A percentile compares a stretch with the other conserved stretches of the same genome.
Conservation (phyloP, 2,797 vertebrate genomes). For the Myotis planiceps region DNA sequence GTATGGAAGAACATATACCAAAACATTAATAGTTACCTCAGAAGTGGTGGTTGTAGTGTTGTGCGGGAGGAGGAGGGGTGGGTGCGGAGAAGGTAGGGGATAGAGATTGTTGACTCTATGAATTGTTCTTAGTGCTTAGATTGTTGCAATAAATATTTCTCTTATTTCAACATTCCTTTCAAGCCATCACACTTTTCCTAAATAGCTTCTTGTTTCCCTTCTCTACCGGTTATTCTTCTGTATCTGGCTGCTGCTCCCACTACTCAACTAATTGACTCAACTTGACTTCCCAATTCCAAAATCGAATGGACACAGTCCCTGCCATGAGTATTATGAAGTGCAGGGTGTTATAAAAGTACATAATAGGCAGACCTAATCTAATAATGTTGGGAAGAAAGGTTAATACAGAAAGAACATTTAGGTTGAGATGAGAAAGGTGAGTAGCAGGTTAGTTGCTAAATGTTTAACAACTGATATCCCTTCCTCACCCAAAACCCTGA, state of each 20-base stretch:
- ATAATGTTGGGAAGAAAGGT: not conserved
- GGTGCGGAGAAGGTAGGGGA: not conserved
- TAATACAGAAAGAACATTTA: slow-evolving; percentile 7
- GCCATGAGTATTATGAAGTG: not conserved
- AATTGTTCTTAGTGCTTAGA: not conserved
- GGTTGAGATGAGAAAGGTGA: not conserved
- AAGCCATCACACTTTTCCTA: not conserved
- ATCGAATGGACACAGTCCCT: not conserved
- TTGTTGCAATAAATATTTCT: not conserved
- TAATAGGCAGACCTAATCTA: not conserved
- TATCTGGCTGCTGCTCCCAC: not conserved
- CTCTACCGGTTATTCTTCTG: not conserved
- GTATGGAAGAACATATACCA: not conserved
- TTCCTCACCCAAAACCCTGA: not conserved
- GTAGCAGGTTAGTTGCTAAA: not conserved
- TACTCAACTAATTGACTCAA: not conserved
- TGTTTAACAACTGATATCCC: not conserved
- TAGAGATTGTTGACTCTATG: not conserved
- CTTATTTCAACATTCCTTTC: not conserved
- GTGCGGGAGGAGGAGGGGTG: not conserved
- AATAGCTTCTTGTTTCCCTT: not conserved
- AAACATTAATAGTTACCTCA: not conserved
- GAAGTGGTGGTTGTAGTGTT: not conserved
- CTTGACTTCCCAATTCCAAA: slow-evolving; percentile 14
- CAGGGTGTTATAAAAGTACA: not conserved